Base-by-base conservation (phyloP, 2,113 vertebrate species). In the Mustela nigripes region DNA sequence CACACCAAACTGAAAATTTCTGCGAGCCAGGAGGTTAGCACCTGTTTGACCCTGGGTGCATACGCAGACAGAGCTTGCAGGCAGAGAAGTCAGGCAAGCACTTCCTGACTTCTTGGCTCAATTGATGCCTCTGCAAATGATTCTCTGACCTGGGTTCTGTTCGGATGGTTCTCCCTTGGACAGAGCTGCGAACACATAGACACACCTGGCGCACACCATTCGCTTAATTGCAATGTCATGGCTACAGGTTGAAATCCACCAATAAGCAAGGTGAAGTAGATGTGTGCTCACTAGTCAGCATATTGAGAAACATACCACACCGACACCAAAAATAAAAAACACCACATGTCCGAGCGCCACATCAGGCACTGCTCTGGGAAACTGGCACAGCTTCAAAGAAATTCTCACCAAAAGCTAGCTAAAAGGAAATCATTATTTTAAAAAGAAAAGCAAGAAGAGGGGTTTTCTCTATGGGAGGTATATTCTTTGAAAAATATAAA, bases 101-200 rank as follows among this genome's bases (percentile, higher is more conserved):
- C 95, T 97, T 97, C 96, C 95, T 91, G 95, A 97, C 97, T 97
- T 98, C 97, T 98, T 98, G 90, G 97, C 98, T 97, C 98, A 97
- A 95, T 87, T 98, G 97, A 97, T 89, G 71, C 89, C 98, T 97
- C 92, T 94, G 78, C 97, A 97, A 97, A 97, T 90, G 92, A 80
- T 97, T 98, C 98, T 97, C 94, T 93, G 97, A 93, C 76, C 94
- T 97, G 89, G 88, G 65, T 97, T 98, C 92, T 95, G 58, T 95
- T 95, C 82, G 33, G 91, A 97, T 97, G 97, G 96, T 97, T 85
- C 96, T 93, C 60, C 88, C 58, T 97, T 94, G 89, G 92, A 91
- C 53, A 85, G 93, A 97, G 82, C 60, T 36, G 87, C 16, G 94
- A 67, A 98, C 89, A 96, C 87, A 89, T 14, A 96, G 67, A 56